Conservation (phyloP, 2,113 vertebrate genomes). For the Ophiodon elongatus region DNA sequence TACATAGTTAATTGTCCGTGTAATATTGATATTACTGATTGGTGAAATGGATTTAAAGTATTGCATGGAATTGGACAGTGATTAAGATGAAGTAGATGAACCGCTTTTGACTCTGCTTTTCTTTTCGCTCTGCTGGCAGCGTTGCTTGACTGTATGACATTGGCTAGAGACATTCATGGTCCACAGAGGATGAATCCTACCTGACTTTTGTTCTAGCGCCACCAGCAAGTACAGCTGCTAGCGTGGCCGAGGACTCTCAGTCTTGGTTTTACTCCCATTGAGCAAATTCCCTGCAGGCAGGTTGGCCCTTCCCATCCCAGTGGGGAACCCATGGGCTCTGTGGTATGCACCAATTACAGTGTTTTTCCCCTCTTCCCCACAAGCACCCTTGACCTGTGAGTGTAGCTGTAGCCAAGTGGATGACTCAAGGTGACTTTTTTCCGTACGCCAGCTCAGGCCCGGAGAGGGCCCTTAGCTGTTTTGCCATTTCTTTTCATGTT, state of each 20-base stretch:
- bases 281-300: conserved; percentile 29
- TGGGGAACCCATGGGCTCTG: conserved; percentile 29
- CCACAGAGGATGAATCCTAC: too few relatives aligned
- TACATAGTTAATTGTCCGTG: too few relatives aligned
- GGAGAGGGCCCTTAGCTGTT: conserved; percentile 12
- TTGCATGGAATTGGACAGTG: too few relatives aligned
- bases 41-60: too few relatives aligned
- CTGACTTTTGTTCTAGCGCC: too few relatives aligned
- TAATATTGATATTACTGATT: too few relatives aligned
- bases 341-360: conserved; percentile 59
- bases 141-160: too few relatives aligned
- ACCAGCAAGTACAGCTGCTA: not conserved
- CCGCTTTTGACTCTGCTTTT: not conserved
- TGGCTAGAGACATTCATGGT: too few relatives aligned
- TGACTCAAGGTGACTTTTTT: conserved; percentile 66
- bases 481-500: not conserved
- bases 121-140: too few relatives aligned
- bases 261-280: conserved; percentile 15
- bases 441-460: not conserved
- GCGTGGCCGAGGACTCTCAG: not conserved
- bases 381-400: conserved; percentile 40
- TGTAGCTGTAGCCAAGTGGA: conserved; percentile 38
- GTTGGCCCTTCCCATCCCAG: conserved; percentile 40
- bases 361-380: conserved; percentile 31
- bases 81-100: too few relatives aligned